phyloP scores from a whole-genome alignment of 2,888 invertebrate genomes.

The Drosophila paranaensis region DNA sequence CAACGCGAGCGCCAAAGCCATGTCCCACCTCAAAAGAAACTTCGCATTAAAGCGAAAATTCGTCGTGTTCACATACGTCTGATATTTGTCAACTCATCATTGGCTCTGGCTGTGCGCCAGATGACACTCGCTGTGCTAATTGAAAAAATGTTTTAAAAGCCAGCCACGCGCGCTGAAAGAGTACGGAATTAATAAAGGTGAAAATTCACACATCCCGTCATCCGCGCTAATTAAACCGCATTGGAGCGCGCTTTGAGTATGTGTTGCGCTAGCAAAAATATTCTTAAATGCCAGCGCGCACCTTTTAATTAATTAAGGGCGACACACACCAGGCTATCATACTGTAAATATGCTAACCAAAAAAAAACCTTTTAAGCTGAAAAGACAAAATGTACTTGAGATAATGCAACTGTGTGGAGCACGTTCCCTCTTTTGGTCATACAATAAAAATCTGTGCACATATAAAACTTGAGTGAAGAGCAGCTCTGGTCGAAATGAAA shows the following conservation, averaged over 20 bases:
- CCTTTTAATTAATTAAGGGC: slow-evolving; percentile 1
- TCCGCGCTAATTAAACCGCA: slow-evolving; percentile 59
- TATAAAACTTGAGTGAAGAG: slow-evolving; percentile 51
- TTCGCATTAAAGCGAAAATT: slow-evolving; percentile 1
- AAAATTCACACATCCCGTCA: slow-evolving; percentile 30
- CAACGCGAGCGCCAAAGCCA: neutral
- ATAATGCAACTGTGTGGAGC: neutral
- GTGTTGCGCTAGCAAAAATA: neutral
- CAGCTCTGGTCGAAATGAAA: slow-evolving; percentile 52
- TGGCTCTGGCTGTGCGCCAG: slow-evolving; percentile 40
- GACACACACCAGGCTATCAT: neutral
- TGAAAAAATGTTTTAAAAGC: slow-evolving; percentile 62
- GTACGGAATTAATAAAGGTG: slow-evolving; percentile 18
- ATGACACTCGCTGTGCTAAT: slow-evolving; percentile 52
- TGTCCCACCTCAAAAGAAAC: neutral
- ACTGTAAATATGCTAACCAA: neutral
- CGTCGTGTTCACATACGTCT: slow-evolving; percentile 24
- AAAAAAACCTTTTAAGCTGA: neutral
- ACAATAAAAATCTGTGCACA: slow-evolving; percentile 62
- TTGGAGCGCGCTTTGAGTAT: slow-evolving; percentile 2
- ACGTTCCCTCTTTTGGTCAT: neutral
- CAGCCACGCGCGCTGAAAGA: slow-evolving; percentile 14
- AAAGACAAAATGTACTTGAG: neutral
- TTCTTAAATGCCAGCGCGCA: neutral
- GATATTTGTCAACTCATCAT: slow-evolving; percentile 62